These are phyloP conservation scores for Diuraphis noxia DNA, from an alignment of 1,140 invertebrate genomes.

Conservation along the genomic window DNA sequence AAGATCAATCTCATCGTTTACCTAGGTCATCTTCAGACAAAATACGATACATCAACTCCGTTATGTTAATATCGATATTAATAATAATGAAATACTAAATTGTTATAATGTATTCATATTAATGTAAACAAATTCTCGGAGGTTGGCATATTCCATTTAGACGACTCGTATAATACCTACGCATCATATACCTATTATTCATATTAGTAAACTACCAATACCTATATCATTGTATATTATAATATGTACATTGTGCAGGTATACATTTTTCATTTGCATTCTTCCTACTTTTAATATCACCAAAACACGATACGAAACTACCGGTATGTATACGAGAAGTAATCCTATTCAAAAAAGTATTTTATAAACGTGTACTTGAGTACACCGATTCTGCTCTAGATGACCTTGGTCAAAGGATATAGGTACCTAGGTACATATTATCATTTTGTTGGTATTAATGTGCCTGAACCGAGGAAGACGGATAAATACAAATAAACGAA, in stretches of 20 bases:
- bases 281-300: not conserved
- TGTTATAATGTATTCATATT: not conserved
- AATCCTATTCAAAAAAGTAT: not conserved
- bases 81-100: not conserved
- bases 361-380: not conserved
- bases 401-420: not conserved
- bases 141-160: constrained; percentile 21
- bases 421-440: not conserved
- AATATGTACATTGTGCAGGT: not conserved
- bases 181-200: not conserved
- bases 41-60: not conserved
- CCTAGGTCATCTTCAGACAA: constrained; percentile 24
- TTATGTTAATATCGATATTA: not conserved
- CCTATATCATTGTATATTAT: not conserved
- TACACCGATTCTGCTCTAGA: not conserved
- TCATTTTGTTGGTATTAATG: not conserved
- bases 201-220: not conserved
- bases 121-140: constrained; percentile 15
- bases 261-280: not conserved
- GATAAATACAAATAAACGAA: not conserved
- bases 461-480: not conserved
- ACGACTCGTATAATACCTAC: constrained; percentile 14
- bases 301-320: not conserved
- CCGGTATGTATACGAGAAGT: not conserved
- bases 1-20: constrained; percentile 45